Evolutionary conservation across 2,888 invertebrate genomes (phyloP), one percentile per base, ranked within the genome.

Genomic region (Phaonia tiefii): DNA sequence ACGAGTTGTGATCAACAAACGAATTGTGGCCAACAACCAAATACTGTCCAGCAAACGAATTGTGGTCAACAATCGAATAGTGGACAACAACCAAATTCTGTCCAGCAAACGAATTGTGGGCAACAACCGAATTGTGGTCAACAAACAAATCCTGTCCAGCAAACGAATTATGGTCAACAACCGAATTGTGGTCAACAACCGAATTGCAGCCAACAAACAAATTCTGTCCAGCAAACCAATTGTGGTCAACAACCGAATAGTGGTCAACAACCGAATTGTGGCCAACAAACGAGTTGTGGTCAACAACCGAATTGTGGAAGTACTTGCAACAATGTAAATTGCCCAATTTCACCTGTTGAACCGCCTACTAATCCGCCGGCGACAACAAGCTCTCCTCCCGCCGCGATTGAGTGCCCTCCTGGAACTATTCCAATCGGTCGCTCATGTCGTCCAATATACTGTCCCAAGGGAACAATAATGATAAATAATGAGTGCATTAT

Each of bases 361-460:
- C 2, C 7, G n/a, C 3, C 73, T 1, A 37, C 79, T 25, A 10
- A 70, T 11, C 17, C 26, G 11, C 3, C 71, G 17, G 20, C 49
- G 25, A 17, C 77, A 0, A 46, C 49, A 4, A 7, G 26, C 1
- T 69, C 70, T 0, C 76, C 84, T 10, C 84, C 86, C 1, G 80
- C 15, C 0, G 39, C 63, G 0, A 46, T 85, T 7, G 77, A 42
- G 5, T 89, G 89, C 13, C 86, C 87, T 0, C 17, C 77, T 0
- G 87, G 88, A 22, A 86, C 86, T 0, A 77, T 86, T 0, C 83
- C 82, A 0, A 17, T 88, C 0, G 82, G 83, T 22, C 76, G 73
- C 10, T 17, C 10, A 1, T 89, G 89, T 11, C 86, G 84, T n/a
- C 26, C 85, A n/a, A 46, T 89, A 2, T 86, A 86, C 71, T 89